phyloP scores from a whole-genome alignment of 2,797 vertebrate species.

The Carapus acus region DNA sequence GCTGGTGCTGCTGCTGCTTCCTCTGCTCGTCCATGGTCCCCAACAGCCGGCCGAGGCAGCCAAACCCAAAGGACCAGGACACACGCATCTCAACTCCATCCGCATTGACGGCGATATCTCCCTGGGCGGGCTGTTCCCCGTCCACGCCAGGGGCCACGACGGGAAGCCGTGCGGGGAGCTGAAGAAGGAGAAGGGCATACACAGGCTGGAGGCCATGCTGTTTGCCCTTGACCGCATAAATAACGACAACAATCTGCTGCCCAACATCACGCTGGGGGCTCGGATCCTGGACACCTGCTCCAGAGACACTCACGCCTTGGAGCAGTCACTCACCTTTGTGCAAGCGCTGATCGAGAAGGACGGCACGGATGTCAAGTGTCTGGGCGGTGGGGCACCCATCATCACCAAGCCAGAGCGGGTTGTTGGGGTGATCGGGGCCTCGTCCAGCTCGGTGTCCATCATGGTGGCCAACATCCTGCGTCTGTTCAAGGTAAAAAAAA shows the following conservation, averaged over 20 bases:
- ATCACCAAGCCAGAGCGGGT: conserved; percentile 95
- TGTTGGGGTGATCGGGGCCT: conserved; percentile 94
- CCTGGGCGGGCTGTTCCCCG: conserved; percentile 92
- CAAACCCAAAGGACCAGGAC: conserved; percentile 84
- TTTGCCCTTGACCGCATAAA: conserved; percentile 98
- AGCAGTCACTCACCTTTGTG: conserved; percentile 98
- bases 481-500: conserved; percentile 86
- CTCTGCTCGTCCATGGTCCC: conserved; percentile 64
- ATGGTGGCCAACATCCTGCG: conserved; percentile 99
- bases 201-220: conserved; percentile 96
- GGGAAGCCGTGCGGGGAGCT: conserved; percentile 94
- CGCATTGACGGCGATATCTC: conserved; percentile 97
- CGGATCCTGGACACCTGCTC: conserved; percentile 97
- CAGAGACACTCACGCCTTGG: conserved; percentile 92
- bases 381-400: conserved; percentile 89
- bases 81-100: conserved; percentile 95
- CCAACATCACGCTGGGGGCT: conserved; percentile 95
- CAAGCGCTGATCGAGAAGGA: conserved; percentile 98
- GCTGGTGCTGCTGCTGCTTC: conserved; percentile 51
- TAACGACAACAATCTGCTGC: conserved; percentile 92
- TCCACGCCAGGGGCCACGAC: conserved; percentile 88
- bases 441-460: conserved; percentile 96
- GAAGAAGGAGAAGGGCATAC: conserved; percentile 97
- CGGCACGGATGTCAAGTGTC: conserved; percentile 90
- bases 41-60: conserved; percentile 68